A percentile compares a stretch with the other conserved stretches of the same genome.
Evolutionary conservation across 2,888 invertebrate species (phyloP).

Genomic region (Stenodema calcarata): DNA sequence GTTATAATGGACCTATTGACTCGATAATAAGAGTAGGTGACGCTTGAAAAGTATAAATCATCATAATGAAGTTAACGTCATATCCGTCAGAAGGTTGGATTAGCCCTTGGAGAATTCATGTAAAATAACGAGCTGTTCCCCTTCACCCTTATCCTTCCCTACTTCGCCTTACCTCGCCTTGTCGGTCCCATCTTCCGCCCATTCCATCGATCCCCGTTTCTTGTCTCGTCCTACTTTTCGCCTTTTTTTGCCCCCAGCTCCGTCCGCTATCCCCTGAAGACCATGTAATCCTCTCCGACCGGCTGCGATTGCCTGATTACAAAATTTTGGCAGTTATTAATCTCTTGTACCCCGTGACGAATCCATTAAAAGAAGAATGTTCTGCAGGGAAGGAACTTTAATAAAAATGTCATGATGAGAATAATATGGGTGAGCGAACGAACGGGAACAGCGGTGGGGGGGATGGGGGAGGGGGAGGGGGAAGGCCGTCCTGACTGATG

Average conservation of each 20-base stretch:
- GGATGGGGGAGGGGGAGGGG: background rate
- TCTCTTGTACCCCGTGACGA: slow-evolving; percentile 21
- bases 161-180: background rate
- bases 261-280: background rate
- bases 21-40: background rate
- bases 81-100: slow-evolving; percentile 35
- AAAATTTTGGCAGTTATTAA: slow-evolving; percentile 35
- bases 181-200: background rate
- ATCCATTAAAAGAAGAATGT: slow-evolving; percentile 33
- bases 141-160: background rate
- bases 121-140: slow-evolving; percentile 10
- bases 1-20: background rate
- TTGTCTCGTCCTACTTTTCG: background rate
- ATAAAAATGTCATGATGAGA: slow-evolving; percentile 35
- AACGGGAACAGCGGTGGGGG: too few relatives aligned
- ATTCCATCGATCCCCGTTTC: slow-evolving; percentile 4
- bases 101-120: slow-evolving; percentile 27
- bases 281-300: background rate
- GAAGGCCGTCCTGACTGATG: background rate
- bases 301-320: slow-evolving; percentile 29
- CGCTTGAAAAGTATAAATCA: slow-evolving; percentile 4
- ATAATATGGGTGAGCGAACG: background rate
- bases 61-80: slow-evolving; percentile 32
- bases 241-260: background rate
- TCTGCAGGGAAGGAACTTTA: slow-evolving; percentile 25